Base-by-base conservation (phyloP, 2,888 invertebrate species). In the Anorthoa munda region DNA sequence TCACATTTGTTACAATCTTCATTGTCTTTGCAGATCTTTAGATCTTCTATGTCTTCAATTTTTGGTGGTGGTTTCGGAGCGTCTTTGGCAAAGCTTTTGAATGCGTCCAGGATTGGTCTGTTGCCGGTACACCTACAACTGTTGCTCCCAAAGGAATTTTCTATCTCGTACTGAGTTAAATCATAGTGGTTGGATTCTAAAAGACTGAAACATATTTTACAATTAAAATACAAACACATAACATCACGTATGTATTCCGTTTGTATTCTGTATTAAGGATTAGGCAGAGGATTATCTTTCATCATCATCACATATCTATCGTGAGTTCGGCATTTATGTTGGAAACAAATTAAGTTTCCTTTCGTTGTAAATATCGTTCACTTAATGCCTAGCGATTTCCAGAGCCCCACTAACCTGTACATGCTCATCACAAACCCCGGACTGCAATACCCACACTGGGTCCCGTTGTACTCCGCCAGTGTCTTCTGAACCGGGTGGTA, bases 381-480 rank as follows among this genome's bases (percentile, higher is more conserved):
- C 31, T 31, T 31, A 31, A 3, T 17, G 18, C 58, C 15, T 4
- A 23, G 23, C 4, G 0, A 9, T n/a, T 17, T 23, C 11, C 13
- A 39, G 26, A 59, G 26, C 17, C 21, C 5, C 3, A 53, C 59
- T 84, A 88, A 93, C 93, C 94, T 92, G 92, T 97, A 97, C 97
- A 98, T 98, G 86, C 97, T 97, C 98, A 98, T 98, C 56, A 98
- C 97, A 97, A 98, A 98, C 13, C 98, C 98, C 0, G 98, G 97
- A 39, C 97, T 97, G 88, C 98, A 98, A 90, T 96, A 98, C 0
- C 98, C 98, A 89, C 98, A 98, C 90, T 98, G 98, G 0, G 97
- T 97, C 0, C 98, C 98, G 87, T 97, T 97, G 86, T 97, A 95
- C 59, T 97, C 94, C 0, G 97, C 97, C 55, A 98, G 89, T 3